Base-by-base conservation (phyloP, 2,113 vertebrate genomes). In the Ancistrus triradiatus region DNA sequence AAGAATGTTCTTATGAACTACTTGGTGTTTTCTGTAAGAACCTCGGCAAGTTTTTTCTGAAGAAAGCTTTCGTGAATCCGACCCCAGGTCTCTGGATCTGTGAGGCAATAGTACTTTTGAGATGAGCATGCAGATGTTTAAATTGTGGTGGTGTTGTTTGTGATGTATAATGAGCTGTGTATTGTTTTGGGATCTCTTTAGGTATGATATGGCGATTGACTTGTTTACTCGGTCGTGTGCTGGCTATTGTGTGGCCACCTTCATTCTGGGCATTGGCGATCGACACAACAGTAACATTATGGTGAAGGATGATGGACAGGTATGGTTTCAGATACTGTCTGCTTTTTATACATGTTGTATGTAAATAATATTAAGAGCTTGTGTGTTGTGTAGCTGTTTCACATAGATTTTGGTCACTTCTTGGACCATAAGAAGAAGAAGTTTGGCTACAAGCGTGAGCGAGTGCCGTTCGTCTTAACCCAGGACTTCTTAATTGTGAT, bases 401-500 rank as follows among this genome's bases (percentile, higher is more conserved):
- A 98, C 74, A 98, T 98, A 83, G 96, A 98, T 79, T 98, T 98
- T 71, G 96, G 96, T 31, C 96, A 98, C 80, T 98, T 98, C 81
- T 83, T 98, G 18, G 96, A 98, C 82, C 96, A 98, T 72, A 98
- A 98, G 84, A 98, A 98, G 88, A 98, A 98, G 78, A 98, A 98
- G 72, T 98, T 98, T 90, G 96, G 96, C 49, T 98, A 98, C 83
- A 98, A 98, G 83, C 88, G 96, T 70, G 96, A 98, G 66, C 89
- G 96, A 3, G 96, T 98, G 13, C 96, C 96, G 2, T 98, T 98
- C 77, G 96, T 98, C 28, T 84, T 98, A 81, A 98, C 96, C 0
- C 96, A 98, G 76, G 96, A 98, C 85, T 98, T 98, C 72, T 84
- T 98, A 78, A 95, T 98, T 43, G 95, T 98, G 69, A 98, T 98